Conservation (phyloP, 2,797 vertebrate genomes). For the Sarcophilus harrisii region DNA sequence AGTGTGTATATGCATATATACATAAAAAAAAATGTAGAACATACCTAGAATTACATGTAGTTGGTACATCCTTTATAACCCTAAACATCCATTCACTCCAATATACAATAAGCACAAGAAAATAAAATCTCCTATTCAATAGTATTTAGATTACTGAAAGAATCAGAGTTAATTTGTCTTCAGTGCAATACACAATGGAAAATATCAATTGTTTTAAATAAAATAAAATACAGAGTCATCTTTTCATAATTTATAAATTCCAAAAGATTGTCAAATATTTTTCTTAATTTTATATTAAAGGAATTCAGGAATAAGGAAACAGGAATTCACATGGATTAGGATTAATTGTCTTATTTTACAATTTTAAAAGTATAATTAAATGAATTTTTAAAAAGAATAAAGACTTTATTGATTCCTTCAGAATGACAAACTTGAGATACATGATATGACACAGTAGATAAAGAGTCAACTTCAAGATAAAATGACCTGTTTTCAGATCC, state of each 20-base stretch:
- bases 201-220: neutral
- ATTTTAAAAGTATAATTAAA: neutral
- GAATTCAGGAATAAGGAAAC: neutral
- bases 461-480: neutral
- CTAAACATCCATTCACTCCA: neutral
- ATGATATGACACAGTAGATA: neutral
- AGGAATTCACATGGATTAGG: conserved; percentile 23
- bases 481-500: neutral
- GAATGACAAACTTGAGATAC: neutral
- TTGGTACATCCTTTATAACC: conserved; percentile 15
- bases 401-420: neutral
- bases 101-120: neutral
- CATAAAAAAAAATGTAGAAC: neutral
- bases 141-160: neutral
- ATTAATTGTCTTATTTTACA: neutral
- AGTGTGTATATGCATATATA: neutral
- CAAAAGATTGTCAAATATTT: neutral
- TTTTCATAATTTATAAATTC: neutral
- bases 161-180: neutral
- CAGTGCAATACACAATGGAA: neutral
- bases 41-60: neutral
- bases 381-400: neutral
- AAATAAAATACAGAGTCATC: neutral
- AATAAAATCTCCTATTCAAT: conserved; percentile 28
- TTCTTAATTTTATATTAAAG: neutral